A percentile compares a stretch with the other conserved stretches of the same genome.
Evolutionary conservation across 2,113 vertebrate species (phyloP).

Genomic region (Phyllopteryx taeniolatus): DNA sequence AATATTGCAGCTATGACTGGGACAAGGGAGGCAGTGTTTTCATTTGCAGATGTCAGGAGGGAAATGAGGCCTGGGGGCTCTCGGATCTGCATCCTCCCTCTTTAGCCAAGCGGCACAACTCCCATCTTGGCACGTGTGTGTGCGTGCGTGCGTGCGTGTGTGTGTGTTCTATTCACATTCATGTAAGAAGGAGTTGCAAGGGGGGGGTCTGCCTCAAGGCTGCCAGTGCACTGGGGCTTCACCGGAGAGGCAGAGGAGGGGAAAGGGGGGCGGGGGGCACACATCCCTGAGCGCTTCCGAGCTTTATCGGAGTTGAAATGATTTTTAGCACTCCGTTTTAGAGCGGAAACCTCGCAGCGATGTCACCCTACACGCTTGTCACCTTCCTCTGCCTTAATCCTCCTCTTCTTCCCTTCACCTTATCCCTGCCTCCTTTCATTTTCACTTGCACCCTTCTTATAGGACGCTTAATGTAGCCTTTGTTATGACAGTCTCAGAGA

Average conservation of each 20-base stretch:
- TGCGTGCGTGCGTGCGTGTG: conserved; percentile 4
- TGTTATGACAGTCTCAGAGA: not conserved
- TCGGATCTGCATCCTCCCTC: conserved; percentile 19
- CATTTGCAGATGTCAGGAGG: conserved; percentile 37
- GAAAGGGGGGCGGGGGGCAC: conserved; percentile 70
- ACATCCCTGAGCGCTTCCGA: conserved; percentile 78
- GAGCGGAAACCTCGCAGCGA: conserved; percentile 92
- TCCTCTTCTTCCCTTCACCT: not conserved
- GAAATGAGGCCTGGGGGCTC: conserved; percentile 26
- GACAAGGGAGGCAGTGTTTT: conserved; percentile 33
- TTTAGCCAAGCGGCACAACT: conserved; percentile 45
- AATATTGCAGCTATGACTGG: conserved; percentile 16
- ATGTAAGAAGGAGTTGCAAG: conserved; percentile 10
- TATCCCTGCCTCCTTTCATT: not conserved
- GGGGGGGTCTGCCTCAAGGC: conserved; percentile 71
- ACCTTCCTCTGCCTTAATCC: conserved; percentile 47
- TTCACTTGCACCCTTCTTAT: not conserved
- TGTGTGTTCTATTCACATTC: conserved; percentile 28
- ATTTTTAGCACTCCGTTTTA: conserved; percentile 79
- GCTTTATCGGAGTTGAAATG: conserved; percentile 89
- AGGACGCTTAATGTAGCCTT: not conserved
- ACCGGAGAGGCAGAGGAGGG: conserved; percentile 80
- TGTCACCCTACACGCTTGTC: conserved; percentile 65
- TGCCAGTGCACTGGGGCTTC: conserved; percentile 72
- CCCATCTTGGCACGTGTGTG: conserved; percentile 37